Evolutionary conservation across 2,113 vertebrate genomes (phyloP), one percentile per base, ranked within the genome.

Genomic region (Cyphomyrus discorhynchus): DNA sequence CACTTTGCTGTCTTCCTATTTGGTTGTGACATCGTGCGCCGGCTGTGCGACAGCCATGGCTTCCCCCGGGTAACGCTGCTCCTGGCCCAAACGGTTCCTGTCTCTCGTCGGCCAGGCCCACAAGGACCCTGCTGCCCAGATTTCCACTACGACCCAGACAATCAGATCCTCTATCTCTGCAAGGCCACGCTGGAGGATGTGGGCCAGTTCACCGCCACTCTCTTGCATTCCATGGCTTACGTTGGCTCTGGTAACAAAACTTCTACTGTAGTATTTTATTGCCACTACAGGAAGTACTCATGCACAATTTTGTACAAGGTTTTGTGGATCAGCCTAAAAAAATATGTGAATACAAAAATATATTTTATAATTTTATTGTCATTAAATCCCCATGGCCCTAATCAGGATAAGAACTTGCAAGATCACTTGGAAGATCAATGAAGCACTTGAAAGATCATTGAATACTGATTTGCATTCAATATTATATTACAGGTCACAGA

Each of bases 91-190:
- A 92, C 94, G 0, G 80, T 97, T 89, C 96, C 97, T 21, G 90
- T 87, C 87, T 90, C 92, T 24, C 70, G 17, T 27, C n/a, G 27
- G 58, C 21, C 92, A 35, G 83, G 88, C 90, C 84, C 93, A 86
- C 85, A 95, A 91, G 86, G 91, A n/a, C 93, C 94, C 87, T 95
- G 94, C 92, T 92, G 90, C 8, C 90, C 91, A 87, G 95, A 96
- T 89, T 96, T 94, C 91, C 95, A 96, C 94, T 97, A 96, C 53
- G 96, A 97, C 89, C 85, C 89, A 0, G 49, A 88, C 91, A 97
- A 96, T 93, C 95, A 95, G 91, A 95, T 96, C 91, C 94, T 97
- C 88, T 97, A 96, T 91, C 92, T 97, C 53, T 93, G 91, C 3
- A 94, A 95, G 91, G 87, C 91, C 15, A 94, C 90, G 90, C 94